These are phyloP conservation scores for Ryuthela nishihirai DNA, from an alignment of 2,888 invertebrate species.

Conservation along the genomic window DNA sequence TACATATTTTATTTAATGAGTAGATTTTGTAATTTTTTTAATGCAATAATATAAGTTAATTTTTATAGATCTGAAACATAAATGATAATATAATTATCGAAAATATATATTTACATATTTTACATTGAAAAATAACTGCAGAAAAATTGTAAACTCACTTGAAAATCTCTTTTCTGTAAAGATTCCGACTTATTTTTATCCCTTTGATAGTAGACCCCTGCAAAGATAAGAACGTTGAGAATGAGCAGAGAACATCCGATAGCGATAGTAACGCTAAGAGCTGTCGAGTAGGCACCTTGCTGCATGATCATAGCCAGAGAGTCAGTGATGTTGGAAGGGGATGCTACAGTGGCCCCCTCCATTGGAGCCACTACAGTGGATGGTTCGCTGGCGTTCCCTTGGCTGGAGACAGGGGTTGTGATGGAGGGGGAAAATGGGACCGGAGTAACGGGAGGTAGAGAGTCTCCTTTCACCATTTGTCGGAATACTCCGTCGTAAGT, in stretches of 20 bases:
- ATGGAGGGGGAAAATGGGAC: constrained; percentile 4
- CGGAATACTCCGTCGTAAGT: constrained; percentile 81
- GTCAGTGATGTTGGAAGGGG: constrained; percentile 20
- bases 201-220: constrained; percentile 84
- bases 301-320: constrained; percentile 30
- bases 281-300: constrained; percentile 67
- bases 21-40: too few relatives aligned
- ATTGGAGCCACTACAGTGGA: too few relatives aligned
- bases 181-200: constrained; percentile 41
- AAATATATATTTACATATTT: background rate
- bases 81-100: too few relatives aligned
- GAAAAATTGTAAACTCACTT: background rate
- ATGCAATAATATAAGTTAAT: too few relatives aligned
- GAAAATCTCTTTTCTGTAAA: constrained; percentile 22
- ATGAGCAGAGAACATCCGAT: constrained; percentile 89
- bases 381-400: too few relatives aligned
- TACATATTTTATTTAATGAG: too few relatives aligned
- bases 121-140: background rate
- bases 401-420: constrained; percentile 11
- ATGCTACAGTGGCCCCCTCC: background rate
- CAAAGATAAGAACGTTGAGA: constrained; percentile 86
- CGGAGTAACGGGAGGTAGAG: constrained; percentile 57
- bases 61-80: too few relatives aligned
- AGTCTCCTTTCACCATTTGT: constrained; percentile 55
- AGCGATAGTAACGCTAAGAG: constrained; percentile 83